Conservation (phyloP, 2,797 vertebrate species). For the Meriones psammophilus region DNA sequence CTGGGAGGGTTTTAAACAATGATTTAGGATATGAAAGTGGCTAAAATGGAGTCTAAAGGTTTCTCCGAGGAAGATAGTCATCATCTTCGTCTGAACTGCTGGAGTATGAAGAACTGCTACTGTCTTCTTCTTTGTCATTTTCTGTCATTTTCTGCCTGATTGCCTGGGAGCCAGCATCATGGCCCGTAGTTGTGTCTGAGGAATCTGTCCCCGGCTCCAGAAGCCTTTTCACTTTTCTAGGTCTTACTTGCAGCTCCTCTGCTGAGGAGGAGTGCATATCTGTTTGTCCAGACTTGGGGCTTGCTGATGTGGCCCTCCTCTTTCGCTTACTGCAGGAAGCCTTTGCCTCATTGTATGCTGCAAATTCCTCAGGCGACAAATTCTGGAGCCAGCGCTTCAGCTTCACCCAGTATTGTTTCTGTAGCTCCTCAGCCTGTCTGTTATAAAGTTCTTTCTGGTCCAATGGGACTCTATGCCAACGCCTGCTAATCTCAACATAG, state of each 20-base stretch:
- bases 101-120: constrained; percentile 78
- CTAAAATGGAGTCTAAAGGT: constrained; percentile 93
- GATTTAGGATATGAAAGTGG: neutral
- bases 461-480: constrained; percentile 93
- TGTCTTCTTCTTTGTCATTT: constrained; percentile 86
- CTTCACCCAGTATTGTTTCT: constrained; percentile 93
- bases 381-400: constrained; percentile 94
- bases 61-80: constrained; percentile 91
- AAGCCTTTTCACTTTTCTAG: fast-evolving
- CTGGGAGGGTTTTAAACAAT: neutral
- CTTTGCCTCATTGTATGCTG: constrained; percentile 93
- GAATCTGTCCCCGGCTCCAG: neutral
- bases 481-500: constrained; percentile 94
- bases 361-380: constrained; percentile 92
- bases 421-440: constrained; percentile 85
- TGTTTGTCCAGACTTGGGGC: constrained; percentile 87
- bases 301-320: constrained; percentile 89
- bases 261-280: constrained; percentile 90
- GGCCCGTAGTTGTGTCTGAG: fast-evolving
- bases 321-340: constrained; percentile 93
- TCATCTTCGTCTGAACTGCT: constrained; percentile 92
- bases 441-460: constrained; percentile 58
- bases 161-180: constrained; percentile 59
- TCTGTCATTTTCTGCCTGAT: constrained; percentile 88
- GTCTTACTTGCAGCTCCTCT: constrained; percentile 71